Evolutionary conservation across 1,140 invertebrate genomes (phyloP).

Genomic region (Magallana ariakensis): DNA sequence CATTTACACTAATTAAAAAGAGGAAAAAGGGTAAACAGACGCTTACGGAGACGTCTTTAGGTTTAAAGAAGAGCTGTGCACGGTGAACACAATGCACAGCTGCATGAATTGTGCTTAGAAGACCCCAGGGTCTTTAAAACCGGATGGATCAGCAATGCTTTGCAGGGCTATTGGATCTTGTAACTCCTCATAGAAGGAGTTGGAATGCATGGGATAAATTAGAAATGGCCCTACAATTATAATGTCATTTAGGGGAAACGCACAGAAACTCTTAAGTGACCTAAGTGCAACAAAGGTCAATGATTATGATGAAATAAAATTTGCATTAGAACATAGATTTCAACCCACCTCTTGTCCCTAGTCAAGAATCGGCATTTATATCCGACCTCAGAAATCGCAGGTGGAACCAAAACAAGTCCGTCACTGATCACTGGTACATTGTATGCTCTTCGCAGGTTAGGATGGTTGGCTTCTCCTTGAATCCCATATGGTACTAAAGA

Average conservation of each 20-base stretch:
- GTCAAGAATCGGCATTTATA: conserved; percentile 48
- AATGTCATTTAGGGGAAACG: conserved; percentile 46
- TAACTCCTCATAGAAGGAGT: background rate
- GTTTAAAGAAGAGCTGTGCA: conserved; percentile 18
- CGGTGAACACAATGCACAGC: conserved; percentile 28
- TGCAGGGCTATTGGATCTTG: background rate
- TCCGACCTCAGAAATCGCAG: conserved; percentile 48
- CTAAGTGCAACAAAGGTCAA: conserved; percentile 2
- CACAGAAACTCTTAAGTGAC: conserved; percentile 49
- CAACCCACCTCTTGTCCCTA: conserved; percentile 50
- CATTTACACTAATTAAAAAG: too few relatives aligned
- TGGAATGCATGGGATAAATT: conserved; percentile 40
- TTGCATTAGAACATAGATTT: conserved; percentile 43
- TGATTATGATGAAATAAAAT: conserved; percentile 37
- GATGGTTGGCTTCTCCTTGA: conserved; percentile 38
- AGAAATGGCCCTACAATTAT: conserved; percentile 51
- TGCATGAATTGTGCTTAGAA: too few relatives aligned
- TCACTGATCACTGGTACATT: conserved; percentile 41
- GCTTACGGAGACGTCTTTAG: too few relatives aligned
- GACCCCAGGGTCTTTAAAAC: too few relatives aligned
- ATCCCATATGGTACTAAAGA: conserved; percentile 23
- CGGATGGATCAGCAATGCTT: too few relatives aligned
- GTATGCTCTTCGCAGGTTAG: conserved; percentile 31
- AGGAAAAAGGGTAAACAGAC: too few relatives aligned
- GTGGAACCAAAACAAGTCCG: background rate